Evolutionary conservation across 1,140 invertebrate genomes (phyloP).

Genomic region (Chymomyza costata): DNA sequence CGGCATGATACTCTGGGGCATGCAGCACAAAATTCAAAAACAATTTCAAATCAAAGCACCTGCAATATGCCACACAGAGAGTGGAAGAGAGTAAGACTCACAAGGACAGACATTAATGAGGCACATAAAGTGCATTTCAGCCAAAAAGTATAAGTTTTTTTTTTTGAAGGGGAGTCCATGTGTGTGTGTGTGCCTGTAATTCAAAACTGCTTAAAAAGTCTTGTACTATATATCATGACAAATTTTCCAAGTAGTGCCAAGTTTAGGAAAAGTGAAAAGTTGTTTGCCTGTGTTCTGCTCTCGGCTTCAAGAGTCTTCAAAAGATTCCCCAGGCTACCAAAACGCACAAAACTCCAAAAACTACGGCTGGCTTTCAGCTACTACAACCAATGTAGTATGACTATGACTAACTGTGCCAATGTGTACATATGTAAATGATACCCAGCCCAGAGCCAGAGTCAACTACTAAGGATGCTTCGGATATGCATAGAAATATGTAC

Average conservation of each 20-base stretch:
- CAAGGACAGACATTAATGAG: conserved; percentile 22
- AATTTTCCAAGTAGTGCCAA: conserved; percentile 35
- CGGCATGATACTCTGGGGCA: background rate
- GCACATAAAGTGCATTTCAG: conserved; percentile 6
- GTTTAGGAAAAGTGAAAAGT: conserved; percentile 42
- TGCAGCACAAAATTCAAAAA: background rate
- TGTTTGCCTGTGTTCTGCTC: conserved; percentile 33
- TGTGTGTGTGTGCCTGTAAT: too few relatives aligned
- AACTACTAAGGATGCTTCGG: conserved; percentile 26
- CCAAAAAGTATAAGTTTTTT: too few relatives aligned
- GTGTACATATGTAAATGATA: conserved; percentile 57
- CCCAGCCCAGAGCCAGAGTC: conserved; percentile 4
- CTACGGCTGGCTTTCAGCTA: conserved; percentile 2
- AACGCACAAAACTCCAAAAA: conserved; percentile 12
- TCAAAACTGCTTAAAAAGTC: conserved; percentile 43
- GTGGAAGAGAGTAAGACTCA: background rate
- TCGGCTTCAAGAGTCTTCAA: too few relatives aligned
- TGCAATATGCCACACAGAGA: conserved; percentile 29
- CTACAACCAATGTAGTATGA: too few relatives aligned
- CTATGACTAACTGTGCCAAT: conserved; percentile 9
- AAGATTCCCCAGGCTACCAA: too few relatives aligned
- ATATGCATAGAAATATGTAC: conserved; percentile 28
- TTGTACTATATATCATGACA: conserved; percentile 51
- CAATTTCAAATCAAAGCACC: conserved; percentile 32
- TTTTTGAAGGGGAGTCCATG: too few relatives aligned